These are phyloP conservation scores for Sebastes schlegelii DNA, from an alignment of 2,113 vertebrate species.

Conservation along the genomic window DNA sequence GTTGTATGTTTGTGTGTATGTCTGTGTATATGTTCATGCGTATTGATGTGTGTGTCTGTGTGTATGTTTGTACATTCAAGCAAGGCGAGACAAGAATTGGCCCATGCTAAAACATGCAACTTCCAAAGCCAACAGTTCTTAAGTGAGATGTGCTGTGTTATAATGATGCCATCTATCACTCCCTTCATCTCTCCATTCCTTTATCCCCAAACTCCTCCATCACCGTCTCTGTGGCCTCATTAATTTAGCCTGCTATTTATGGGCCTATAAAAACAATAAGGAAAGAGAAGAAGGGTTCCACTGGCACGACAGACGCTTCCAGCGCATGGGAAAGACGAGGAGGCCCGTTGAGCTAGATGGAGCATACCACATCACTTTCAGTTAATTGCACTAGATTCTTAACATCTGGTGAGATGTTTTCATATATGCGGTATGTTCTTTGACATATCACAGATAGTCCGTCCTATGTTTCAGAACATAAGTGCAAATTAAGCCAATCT, in stretches of 20 bases:
- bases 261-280: conserved; percentile 78
- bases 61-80: conserved; percentile 52
- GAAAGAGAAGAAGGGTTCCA: conserved; percentile 65
- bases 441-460: conserved; percentile 37
- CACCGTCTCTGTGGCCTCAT: conserved; percentile 76
- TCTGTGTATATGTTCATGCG: neutral
- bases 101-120: conserved; percentile 59
- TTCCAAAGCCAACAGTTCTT: conserved; percentile 80
- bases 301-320: conserved; percentile 58
- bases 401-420: conserved; percentile 80
- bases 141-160: conserved; percentile 79
- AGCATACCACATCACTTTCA: conserved; percentile 61
- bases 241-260: conserved; percentile 80
- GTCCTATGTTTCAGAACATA: conserved; percentile 24
- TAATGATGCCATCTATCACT: conserved; percentile 85
- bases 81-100: conserved; percentile 51
- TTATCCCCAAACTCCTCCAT: conserved; percentile 73
- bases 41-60: conserved; percentile 14
- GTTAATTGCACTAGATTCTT: conserved; percentile 73
- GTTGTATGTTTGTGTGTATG: neutral
- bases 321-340: conserved; percentile 69
- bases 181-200: conserved; percentile 75
- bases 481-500: conserved; percentile 24
- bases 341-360: conserved; percentile 56
- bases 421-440: conserved; percentile 37